Conservation (phyloP, 2,113 vertebrate species). For the Pelusios castaneus region DNA sequence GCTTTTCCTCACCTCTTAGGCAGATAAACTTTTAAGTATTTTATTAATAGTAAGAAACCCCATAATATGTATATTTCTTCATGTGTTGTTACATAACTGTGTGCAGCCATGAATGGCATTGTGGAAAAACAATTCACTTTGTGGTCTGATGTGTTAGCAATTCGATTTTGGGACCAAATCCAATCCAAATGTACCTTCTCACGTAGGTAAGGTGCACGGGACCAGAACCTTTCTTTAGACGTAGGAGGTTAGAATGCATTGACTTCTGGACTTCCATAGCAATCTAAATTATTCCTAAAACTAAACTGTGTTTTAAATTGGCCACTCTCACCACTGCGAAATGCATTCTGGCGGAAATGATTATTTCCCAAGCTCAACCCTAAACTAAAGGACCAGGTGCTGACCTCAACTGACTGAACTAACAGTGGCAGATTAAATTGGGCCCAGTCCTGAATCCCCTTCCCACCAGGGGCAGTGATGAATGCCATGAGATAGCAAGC, state of each 20-base stretch:
- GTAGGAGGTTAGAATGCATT: background rate
- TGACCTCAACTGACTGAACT: background rate
- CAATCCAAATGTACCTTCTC: background rate
- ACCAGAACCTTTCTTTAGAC: rapidly evolving
- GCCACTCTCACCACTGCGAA: rapidly evolving
- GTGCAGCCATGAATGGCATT: background rate
- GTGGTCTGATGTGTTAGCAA: rapidly evolving
- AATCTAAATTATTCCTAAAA: background rate
- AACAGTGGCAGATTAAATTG: background rate
- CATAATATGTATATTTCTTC: background rate
- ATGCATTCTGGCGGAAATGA: background rate
- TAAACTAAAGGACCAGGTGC: background rate
- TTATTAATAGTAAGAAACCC: background rate
- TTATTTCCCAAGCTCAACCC: background rate
- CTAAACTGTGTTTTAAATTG: background rate
- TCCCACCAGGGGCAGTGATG: background rate
- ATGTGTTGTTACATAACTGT: background rate
- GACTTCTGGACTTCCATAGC: background rate
- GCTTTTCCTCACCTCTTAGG: background rate
- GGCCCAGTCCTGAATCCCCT: background rate
- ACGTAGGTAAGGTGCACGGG: rapidly evolving
- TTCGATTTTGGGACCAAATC: background rate
- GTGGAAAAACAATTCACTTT: background rate
- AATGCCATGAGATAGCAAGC: background rate
- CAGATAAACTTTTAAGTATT: background rate